phyloP scores from a whole-genome alignment of 2,888 invertebrate genomes.

The Neoitamus cyanurus region DNA sequence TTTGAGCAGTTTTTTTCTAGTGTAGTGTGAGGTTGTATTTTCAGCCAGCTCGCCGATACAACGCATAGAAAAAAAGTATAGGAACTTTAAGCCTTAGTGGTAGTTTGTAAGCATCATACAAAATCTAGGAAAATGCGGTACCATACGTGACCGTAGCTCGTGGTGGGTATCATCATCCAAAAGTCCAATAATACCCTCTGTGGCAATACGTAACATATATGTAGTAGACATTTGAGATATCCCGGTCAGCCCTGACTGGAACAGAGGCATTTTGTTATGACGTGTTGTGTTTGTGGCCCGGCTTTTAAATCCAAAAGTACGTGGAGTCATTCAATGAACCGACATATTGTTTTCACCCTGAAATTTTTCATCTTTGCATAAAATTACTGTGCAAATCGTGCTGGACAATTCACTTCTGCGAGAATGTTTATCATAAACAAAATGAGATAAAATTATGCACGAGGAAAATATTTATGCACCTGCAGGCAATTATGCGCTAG shows the following conservation, averaged over 20 bases:
- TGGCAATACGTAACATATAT: too few relatives aligned
- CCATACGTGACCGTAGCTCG: neutral
- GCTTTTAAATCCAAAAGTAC: neutral
- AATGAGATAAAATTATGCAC: neutral
- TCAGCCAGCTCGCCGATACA: neutral
- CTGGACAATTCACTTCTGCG: neutral
- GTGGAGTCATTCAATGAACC: neutral
- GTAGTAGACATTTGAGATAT: neutral
- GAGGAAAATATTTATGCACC: too few relatives aligned
- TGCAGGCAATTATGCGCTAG: too few relatives aligned
- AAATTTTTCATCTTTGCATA: neutral
- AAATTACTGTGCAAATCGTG: neutral
- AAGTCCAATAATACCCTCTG: slow-evolving; percentile 8
- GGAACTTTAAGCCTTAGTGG: neutral
- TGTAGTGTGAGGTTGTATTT: neutral
- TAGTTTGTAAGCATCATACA: neutral
- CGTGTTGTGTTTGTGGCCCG: neutral
- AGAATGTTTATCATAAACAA: neutral
- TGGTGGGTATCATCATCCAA: slow-evolving; percentile 5
- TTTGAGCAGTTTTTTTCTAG: neutral
- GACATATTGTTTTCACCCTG: neutral
- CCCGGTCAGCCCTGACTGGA: neutral
- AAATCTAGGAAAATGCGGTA: slow-evolving; percentile 14
- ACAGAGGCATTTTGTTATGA: neutral
- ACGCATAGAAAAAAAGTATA: neutral